Evolutionary conservation across 2,113 vertebrate species (phyloP).

Genomic region (Lepus timidus): DNA sequence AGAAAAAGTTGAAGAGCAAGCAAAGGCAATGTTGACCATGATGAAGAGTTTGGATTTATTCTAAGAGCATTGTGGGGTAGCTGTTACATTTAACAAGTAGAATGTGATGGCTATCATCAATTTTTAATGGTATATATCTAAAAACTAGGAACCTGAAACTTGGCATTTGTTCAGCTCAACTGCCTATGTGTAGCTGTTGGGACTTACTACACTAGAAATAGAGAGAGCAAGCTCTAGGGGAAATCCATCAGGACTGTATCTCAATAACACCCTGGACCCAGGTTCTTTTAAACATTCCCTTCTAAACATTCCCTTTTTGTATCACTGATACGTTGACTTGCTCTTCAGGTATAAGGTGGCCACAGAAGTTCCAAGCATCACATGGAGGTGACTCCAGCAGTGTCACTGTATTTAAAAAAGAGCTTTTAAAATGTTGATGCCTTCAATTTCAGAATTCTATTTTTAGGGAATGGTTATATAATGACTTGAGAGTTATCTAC

Average conservation of each 20-base stretch:
- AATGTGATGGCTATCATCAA: not conserved
- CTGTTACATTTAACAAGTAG: not conserved
- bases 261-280: not conserved
- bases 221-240: not conserved
- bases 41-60: not conserved
- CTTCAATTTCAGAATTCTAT: constrained; percentile 15
- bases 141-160: not conserved
- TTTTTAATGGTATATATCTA: not conserved
- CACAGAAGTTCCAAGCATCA: not conserved
- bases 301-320: not conserved
- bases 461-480: not conserved
- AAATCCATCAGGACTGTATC: not conserved
- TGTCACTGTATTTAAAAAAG: not conserved
- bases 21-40: not conserved
- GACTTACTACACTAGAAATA: not conserved
- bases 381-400: not conserved
- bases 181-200: not conserved
- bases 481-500: not conserved
- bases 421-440: not conserved
- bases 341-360: not conserved
- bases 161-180: not conserved
- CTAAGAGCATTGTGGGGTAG: not conserved
- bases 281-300: not conserved
- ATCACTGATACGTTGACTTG: not conserved
- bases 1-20: not conserved